Percentiles rank a stretch among this genome's conserved stretches.
Conservation (phyloP, 2,888 invertebrate species). For the Drosophila villosipedis region DNA sequence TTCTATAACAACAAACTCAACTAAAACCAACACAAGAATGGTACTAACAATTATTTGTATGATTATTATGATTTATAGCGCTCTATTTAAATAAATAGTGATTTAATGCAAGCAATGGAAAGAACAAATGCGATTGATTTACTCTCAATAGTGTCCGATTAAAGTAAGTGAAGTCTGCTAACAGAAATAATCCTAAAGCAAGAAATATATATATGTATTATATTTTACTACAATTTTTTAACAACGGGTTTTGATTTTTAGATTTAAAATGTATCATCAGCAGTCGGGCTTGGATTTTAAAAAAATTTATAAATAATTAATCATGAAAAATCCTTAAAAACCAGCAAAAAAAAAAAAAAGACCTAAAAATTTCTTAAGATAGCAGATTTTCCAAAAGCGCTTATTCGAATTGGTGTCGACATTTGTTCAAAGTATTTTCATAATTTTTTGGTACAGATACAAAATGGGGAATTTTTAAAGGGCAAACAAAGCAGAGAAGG, state of each 20-base stretch:
- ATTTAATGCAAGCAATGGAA: slow-evolving; percentile 54
- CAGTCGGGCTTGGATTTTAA: neutral
- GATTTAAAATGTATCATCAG: neutral
- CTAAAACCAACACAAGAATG: neutral
- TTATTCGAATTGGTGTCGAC: neutral
- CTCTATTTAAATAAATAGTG: slow-evolving; percentile 55
- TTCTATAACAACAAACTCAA: slow-evolving; percentile 38
- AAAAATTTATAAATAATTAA: neutral
- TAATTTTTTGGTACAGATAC: neutral
- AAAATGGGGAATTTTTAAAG: neutral
- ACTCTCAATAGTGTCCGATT: neutral
- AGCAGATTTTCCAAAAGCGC: neutral
- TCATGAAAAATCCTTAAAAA: neutral
- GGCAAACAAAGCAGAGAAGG: neutral
- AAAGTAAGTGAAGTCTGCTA: neutral
- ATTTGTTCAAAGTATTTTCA: neutral
- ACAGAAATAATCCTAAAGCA: neutral
- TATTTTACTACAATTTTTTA: neutral
- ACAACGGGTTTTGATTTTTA: neutral
- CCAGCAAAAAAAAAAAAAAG: neutral
- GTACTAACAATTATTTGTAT: slow-evolving; percentile 3
- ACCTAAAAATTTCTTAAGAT: rapidly evolving
- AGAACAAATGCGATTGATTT: neutral
- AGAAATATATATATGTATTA: neutral
- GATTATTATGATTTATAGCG: slow-evolving; percentile 52